These are phyloP conservation scores for Melanogrammus aeglefinus DNA, from an alignment of 2,797 vertebrate genomes.

Conservation along the genomic window DNA sequence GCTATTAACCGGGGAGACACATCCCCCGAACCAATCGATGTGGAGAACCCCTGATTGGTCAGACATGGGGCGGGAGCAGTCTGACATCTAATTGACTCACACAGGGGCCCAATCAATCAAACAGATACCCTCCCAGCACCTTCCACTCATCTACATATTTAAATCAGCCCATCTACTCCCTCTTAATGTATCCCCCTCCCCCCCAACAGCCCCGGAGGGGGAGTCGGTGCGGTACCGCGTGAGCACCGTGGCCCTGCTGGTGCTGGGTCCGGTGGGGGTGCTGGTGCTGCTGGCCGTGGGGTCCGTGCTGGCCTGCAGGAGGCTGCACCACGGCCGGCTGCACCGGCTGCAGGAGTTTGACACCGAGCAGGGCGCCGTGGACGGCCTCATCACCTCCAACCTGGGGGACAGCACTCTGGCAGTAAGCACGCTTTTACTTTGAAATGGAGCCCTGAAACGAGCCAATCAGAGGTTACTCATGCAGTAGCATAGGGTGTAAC, in stretches of 20 bases:
- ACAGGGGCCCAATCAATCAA: too few relatives aligned
- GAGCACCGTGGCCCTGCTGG: slow-evolving; percentile 69
- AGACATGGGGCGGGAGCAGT: too few relatives aligned
- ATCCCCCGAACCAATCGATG: too few relatives aligned
- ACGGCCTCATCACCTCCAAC: slow-evolving; percentile 78
- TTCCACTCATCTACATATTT: too few relatives aligned
- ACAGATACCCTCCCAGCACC: too few relatives aligned
- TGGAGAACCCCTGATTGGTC: too few relatives aligned
- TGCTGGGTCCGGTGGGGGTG: slow-evolving; percentile 65
- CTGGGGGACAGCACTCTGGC: slow-evolving; percentile 79
- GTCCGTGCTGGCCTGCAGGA: slow-evolving; percentile 69
- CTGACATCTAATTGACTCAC: too few relatives aligned
- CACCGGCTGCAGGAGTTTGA: slow-evolving; percentile 74
- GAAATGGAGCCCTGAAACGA: background rate
- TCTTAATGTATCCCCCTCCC: too few relatives aligned
- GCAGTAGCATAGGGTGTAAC: background rate
- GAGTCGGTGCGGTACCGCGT: slow-evolving; percentile 62
- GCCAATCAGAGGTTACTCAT: background rate
- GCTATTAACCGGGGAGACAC: too few relatives aligned
- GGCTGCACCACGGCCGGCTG: slow-evolving; percentile 69
- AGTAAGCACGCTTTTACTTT: slow-evolving; percentile 44
- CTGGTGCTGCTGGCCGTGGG: slow-evolving; percentile 68
- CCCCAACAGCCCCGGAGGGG: slow-evolving; percentile 59
- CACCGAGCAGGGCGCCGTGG: slow-evolving; percentile 73
- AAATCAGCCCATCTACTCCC: too few relatives aligned